Evolutionary conservation across 2,888 invertebrate genomes (phyloP).

Genomic region (Ormyrus nitidulus): DNA sequence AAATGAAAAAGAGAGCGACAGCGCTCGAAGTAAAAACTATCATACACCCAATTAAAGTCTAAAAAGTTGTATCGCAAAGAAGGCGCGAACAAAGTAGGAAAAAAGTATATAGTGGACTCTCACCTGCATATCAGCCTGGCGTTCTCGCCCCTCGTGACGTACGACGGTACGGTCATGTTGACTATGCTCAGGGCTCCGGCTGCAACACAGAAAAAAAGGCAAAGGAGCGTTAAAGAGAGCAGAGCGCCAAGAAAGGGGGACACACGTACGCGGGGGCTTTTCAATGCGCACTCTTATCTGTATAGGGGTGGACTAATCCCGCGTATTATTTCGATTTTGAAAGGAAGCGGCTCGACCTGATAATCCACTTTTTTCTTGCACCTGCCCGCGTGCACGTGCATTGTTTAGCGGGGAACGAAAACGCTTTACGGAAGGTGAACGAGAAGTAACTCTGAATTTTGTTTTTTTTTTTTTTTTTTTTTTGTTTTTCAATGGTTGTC

Average conservation of each 20-base stretch:
- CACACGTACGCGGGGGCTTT: constrained; percentile 1
- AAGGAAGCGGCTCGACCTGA: constrained; percentile 35
- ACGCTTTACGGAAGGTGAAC: background rate
- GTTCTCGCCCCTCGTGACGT: constrained; percentile 73
- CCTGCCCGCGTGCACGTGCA: constrained; percentile 7
- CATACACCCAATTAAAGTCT: too few relatives aligned
- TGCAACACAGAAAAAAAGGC: constrained; percentile 68
- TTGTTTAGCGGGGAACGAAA: background rate
- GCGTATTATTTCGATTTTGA: constrained; percentile 44
- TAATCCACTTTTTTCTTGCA: constrained; percentile 23
- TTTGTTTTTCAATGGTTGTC: too few relatives aligned
- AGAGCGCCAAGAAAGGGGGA: constrained; percentile 15
- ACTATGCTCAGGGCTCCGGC: constrained; percentile 73
- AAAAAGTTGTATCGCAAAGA: background rate
- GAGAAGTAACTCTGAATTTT: constrained; percentile 34
- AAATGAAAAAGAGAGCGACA: too few relatives aligned
- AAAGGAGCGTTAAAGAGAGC: constrained; percentile 32
- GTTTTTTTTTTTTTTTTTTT: background rate
- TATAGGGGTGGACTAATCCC: background rate
- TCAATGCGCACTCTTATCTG: background rate
- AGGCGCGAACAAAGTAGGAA: background rate
- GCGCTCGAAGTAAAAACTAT: too few relatives aligned
- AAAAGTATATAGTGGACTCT: constrained; percentile 56
- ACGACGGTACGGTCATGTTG: constrained; percentile 74
- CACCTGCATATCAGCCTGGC: constrained; percentile 76